Evolutionary conservation across 2,113 vertebrate species (phyloP), one percentile per base, ranked within the genome.

Genomic region (Heptranchias perlo): DNA sequence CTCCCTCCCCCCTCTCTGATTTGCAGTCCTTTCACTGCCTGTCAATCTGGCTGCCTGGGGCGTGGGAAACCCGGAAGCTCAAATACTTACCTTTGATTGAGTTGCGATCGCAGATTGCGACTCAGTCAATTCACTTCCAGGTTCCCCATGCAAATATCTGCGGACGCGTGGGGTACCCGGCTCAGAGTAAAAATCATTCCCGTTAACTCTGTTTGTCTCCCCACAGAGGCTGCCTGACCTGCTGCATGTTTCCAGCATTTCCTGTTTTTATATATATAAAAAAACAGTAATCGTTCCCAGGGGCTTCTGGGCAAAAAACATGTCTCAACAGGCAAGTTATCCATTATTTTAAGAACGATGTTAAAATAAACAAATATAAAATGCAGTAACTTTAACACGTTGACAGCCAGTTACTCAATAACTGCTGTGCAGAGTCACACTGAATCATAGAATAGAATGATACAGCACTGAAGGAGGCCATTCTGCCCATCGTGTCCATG

Each of bases 391-490:
- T 65, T 35, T 44, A 49, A 25, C 28, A 44, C 35, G 21, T 23
- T 39, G 8, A 31, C 2, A 76, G 64, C 58, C 96, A 78, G 25
- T 4, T 89, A 28, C 21, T n/a, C 69, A 62, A 47, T 76, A 96
- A 58, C 35, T 52, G 95, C 65, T 47, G 7, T 76, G 5, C 95
- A 64, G 35, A n/a, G 39, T 96, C 39, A 95, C 8, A 49, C 86
- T 7, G 31, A 76, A 49, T 47, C 14, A n/a, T 31, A n/a, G 7
- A 64, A 73, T 28, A 52, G 31, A 67, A 25, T 84, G 64, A 96
- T 25, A 14, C 18, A 67, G 28, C 13, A n/a, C 73, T n/a, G 65
- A 25, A 67, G 3, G 39, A 78, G 73, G 35, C 73, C 73, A 78
- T 13, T 16, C 73, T 3, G 11, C 35, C 69, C 11, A n/a, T 76